phyloP scores from a whole-genome alignment of 2,113 vertebrate species.

The Oplegnathus fasciatus region DNA sequence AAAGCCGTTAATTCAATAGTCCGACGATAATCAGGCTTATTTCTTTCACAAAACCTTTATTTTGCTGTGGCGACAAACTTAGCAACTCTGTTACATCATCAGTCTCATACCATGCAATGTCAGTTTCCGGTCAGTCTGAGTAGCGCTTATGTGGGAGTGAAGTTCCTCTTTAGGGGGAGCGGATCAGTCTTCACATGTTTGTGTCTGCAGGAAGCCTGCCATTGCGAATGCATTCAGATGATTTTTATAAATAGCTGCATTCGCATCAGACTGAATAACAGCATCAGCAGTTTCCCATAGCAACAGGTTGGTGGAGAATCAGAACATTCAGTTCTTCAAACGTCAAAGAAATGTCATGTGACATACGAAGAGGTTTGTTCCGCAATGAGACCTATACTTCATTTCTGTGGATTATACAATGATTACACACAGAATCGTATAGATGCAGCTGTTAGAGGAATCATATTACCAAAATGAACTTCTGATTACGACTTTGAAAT shows the following conservation, averaged over 20 bases:
- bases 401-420: background rate
- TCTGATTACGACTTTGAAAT: background rate
- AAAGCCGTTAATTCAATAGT: background rate
- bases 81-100: slow-evolving; percentile 12
- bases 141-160: background rate
- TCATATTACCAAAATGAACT: background rate
- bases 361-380: slow-evolving; percentile 22
- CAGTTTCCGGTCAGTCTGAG: slow-evolving; percentile 39
- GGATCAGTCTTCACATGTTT: background rate
- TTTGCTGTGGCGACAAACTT: background rate
- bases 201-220: slow-evolving; percentile 47
- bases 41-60: background rate
- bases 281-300: slow-evolving; percentile 71
- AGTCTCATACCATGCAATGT: background rate
- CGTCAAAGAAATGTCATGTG: slow-evolving; percentile 29
- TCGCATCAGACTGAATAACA: slow-evolving; percentile 50
- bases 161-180: slow-evolving; percentile 49
- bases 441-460: background rate
- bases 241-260: slow-evolving; percentile 68
- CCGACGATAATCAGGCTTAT: background rate
- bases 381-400: background rate
- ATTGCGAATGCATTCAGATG: slow-evolving; percentile 48
- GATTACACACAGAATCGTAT: background rate
- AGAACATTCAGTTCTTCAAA: slow-evolving; percentile 60
- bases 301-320: slow-evolving; percentile 65